Percentiles rank a stretch among this genome's conserved stretches.
Evolutionary conservation across 2,113 vertebrate genomes (phyloP).

Genomic region (Etheostoma cragini): DNA sequence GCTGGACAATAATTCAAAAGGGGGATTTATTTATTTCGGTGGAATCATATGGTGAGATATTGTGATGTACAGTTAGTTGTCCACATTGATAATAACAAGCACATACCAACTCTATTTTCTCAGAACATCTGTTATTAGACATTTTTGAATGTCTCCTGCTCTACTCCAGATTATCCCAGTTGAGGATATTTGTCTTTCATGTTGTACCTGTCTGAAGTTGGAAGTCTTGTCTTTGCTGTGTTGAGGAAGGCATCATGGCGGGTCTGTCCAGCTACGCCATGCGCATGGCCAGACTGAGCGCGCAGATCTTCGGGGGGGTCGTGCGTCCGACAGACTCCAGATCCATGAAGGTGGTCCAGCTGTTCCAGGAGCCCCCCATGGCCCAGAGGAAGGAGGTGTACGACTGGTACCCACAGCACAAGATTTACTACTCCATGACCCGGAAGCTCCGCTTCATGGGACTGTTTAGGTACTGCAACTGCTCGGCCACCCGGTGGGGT

Average conservation of each 20-base stretch:
- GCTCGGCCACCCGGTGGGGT: too few relatives aligned
- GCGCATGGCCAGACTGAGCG: constrained; percentile 92
- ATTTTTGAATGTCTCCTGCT: too few relatives aligned
- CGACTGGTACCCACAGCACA: constrained; percentile 95
- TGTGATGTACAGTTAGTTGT: too few relatives aligned
- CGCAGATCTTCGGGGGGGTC: constrained; percentile 92
- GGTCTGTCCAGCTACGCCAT: constrained; percentile 88
- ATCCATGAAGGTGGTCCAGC: constrained; percentile 93
- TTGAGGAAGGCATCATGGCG: constrained; percentile 87
- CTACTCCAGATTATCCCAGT: too few relatives aligned
- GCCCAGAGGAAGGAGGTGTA: constrained; percentile 90
- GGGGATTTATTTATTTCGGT: too few relatives aligned
- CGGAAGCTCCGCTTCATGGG: constrained; percentile 90
- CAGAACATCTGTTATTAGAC: too few relatives aligned
- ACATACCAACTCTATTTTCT: too few relatives aligned
- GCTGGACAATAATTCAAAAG: too few relatives aligned
- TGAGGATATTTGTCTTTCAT: neutral
- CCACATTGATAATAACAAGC: too few relatives aligned
- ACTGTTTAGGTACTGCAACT: constrained; percentile 90
- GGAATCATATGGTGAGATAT: too few relatives aligned
- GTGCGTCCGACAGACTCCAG: constrained; percentile 88
- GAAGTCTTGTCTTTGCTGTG: neutral
- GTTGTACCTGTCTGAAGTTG: neutral
- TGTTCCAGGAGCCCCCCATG: constrained; percentile 91
- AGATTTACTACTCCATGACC: constrained; percentile 90